These are phyloP conservation scores for Epistrophe eligans DNA, from an alignment of 2,888 invertebrate species.

Conservation along the genomic window DNA sequence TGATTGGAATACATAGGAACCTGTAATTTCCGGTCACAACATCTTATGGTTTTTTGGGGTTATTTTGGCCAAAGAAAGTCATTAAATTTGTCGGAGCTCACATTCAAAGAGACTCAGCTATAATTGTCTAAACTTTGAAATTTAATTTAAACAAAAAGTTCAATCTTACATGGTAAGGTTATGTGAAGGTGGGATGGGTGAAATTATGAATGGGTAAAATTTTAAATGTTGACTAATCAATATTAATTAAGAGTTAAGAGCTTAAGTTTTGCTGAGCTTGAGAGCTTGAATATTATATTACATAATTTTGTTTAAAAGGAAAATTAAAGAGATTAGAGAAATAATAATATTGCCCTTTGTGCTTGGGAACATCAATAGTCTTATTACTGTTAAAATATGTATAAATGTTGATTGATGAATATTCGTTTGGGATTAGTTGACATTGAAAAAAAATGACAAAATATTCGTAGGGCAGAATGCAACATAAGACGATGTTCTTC, in stretches of 20 bases:
- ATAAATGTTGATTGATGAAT: too few species aligned
- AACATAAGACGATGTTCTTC: too few species aligned
- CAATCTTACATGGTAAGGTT: background rate
- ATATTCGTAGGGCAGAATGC: too few species aligned
- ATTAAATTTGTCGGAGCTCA: background rate
- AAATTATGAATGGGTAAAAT: background rate
- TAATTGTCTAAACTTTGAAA: background rate
- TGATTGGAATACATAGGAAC: background rate
- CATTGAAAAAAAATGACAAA: too few species aligned
- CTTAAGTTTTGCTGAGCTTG: background rate
- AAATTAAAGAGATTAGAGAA: background rate
- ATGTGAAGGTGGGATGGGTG: constrained; percentile 3
- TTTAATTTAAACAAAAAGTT: background rate
- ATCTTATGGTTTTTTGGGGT: background rate
- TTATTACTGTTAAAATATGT: too few species aligned
- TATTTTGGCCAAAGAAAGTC: background rate
- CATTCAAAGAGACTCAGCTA: background rate
- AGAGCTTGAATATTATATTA: background rate
- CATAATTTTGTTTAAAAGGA: background rate
- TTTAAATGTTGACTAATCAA: constrained; percentile 1
- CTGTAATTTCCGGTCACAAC: constrained; percentile 18
- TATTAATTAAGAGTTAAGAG: background rate
- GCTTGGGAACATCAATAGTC: background rate
- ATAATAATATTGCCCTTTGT: background rate
- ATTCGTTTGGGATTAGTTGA: too few species aligned